These are phyloP conservation scores for Nomada fabriciana DNA, from an alignment of 2,888 invertebrate species.

Conservation along the genomic window DNA sequence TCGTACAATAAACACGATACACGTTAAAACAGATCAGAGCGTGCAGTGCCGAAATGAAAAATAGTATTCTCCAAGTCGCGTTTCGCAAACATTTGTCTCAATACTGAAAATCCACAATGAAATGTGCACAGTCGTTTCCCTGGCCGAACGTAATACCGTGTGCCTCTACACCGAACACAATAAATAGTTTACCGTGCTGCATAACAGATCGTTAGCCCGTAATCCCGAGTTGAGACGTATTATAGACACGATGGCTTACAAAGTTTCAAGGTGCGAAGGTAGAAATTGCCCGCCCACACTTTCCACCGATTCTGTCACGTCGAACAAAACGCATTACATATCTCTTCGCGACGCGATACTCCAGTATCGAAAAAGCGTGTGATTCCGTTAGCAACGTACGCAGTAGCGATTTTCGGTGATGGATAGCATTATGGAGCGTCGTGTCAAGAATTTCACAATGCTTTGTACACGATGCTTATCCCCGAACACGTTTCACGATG, in stretches of 20 bases:
- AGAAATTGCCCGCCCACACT: slow-evolving; percentile 6
- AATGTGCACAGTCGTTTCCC: too few relatives aligned
- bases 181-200: not conserved
- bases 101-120: too few relatives aligned
- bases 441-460: slow-evolving; percentile 22
- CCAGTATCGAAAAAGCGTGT: not conserved
- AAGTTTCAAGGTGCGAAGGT: slow-evolving; percentile 1
- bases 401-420: not conserved
- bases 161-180: too few relatives aligned
- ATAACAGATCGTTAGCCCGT: not conserved
- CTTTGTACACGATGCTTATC: slow-evolving; percentile 29
- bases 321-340: slow-evolving; percentile 1
- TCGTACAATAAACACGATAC: too few relatives aligned
- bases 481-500: not conserved
- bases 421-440: not conserved
- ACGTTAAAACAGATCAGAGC: too few relatives aligned
- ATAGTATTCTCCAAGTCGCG: too few relatives aligned
- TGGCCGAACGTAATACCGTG: too few relatives aligned
- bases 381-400: not conserved
- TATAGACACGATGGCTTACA: not conserved
- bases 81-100: too few relatives aligned
- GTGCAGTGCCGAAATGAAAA: too few relatives aligned
- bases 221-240: slow-evolving; percentile 9
- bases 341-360: not conserved
- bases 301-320: slow-evolving; percentile 3